Evolutionary conservation across 1,140 invertebrate genomes (phyloP).

Genomic region (Drosophila repleta): DNA sequence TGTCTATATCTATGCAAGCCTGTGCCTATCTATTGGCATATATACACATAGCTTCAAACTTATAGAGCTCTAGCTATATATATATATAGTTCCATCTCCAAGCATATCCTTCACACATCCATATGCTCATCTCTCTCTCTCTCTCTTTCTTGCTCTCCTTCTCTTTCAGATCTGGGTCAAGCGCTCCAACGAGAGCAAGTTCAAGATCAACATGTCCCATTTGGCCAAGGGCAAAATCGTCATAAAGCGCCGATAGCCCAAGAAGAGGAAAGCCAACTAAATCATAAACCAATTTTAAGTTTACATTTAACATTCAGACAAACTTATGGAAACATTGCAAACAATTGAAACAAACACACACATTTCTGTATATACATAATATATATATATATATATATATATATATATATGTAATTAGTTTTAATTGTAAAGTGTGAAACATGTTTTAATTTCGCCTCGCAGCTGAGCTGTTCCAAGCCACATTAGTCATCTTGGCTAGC

Average conservation of each 20-base stretch:
- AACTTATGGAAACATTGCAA: constrained; percentile 23
- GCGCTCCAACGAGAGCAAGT: constrained; percentile 92
- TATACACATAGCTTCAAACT: no score
- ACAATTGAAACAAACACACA: constrained; percentile 2
- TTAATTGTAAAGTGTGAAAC: not conserved
- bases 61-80: no score
- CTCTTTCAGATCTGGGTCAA: constrained; percentile 94
- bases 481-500: no score
- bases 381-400: constrained; percentile 10
- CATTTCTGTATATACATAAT: constrained; percentile 48
- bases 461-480: no score
- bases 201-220: constrained; percentile 93
- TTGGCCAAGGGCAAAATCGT: constrained; percentile 94
- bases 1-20: no score
- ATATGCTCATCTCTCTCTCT: not conserved
- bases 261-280: not conserved
- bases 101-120: no score
- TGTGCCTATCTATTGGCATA: no score
- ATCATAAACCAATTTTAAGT: constrained; percentile 29
- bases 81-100: no score
- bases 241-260: constrained; percentile 89
- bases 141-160: constrained; percentile 66
- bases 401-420: constrained; percentile 7
- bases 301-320: constrained; percentile 21
- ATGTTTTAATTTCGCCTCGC: no score